A percentile compares a stretch with the other conserved stretches of the same genome.
These are phyloP conservation scores for Myathropa florea DNA, from an alignment of 2,888 invertebrate species.

Conservation along the genomic window DNA sequence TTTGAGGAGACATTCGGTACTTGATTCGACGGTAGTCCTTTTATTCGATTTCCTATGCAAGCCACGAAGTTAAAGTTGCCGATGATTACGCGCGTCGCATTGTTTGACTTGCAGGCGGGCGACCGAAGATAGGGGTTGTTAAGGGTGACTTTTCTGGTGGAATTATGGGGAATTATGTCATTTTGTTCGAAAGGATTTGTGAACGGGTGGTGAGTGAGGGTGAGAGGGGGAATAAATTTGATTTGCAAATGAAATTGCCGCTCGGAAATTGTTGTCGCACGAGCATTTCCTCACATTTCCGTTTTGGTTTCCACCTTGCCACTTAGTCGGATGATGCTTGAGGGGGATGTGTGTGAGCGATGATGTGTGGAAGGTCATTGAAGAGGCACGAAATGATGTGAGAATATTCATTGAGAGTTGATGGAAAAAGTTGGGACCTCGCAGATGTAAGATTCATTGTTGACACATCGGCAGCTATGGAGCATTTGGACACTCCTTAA, in stretches of 20 bases:
- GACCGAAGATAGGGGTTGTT: background rate
- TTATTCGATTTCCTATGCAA: background rate
- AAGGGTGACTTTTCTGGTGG: background rate
- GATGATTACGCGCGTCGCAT: background rate
- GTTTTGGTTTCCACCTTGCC: background rate
- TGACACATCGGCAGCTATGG: too few relatives aligned
- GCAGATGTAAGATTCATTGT: too few relatives aligned
- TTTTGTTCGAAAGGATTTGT: slow-evolving; percentile 10
- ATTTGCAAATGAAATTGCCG: background rate
- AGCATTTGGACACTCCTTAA: too few relatives aligned
- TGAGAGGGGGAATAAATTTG: background rate
- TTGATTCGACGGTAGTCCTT: background rate
- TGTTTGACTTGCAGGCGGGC: background rate
- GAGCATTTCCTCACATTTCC: background rate
- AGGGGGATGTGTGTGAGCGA: background rate
- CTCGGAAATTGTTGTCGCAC: slow-evolving; percentile 1
- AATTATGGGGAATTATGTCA: slow-evolving; percentile 2
- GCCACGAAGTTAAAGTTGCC: background rate
- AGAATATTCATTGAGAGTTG: too few relatives aligned
- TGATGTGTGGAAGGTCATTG: background rate
- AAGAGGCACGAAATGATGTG: too few relatives aligned
- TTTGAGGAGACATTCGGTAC: background rate
- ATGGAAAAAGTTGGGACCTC: too few relatives aligned
- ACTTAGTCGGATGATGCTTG: background rate
- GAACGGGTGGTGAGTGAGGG: background rate